A percentile compares a stretch with the other conserved stretches of the same genome.
Conservation (phyloP, 2,113 vertebrate genomes). For the Opisthocomus hoazin region DNA sequence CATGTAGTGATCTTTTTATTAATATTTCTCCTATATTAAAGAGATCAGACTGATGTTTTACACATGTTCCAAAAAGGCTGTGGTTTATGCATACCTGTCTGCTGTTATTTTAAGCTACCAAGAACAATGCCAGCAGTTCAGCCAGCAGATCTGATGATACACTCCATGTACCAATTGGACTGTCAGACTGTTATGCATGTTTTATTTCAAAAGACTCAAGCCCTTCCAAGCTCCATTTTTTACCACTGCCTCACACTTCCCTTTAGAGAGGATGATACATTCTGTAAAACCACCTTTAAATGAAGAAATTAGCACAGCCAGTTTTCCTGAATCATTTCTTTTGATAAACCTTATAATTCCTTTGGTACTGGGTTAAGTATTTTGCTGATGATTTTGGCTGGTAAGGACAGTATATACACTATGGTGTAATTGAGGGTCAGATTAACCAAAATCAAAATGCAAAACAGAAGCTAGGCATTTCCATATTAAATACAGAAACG, state of each 20-base stretch:
- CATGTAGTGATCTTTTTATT: background rate
- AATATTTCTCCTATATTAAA: background rate
- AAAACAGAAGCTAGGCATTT: background rate
- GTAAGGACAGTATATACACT: background rate
- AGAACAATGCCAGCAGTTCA: constrained; percentile 7
- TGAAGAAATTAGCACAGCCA: background rate
- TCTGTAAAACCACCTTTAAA: background rate
- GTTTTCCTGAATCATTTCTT: background rate
- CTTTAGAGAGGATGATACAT: background rate
- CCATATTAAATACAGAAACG: background rate
- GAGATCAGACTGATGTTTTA: background rate
- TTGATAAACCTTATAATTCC: background rate
- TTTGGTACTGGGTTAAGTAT: background rate
- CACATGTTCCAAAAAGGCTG: constrained; percentile 42
- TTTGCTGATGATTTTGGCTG: background rate
- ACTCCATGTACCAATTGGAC: constrained; percentile 36
- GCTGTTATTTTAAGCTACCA: constrained; percentile 25
- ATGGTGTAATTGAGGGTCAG: background rate
- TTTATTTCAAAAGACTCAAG: constrained; percentile 13
- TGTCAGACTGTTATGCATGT: background rate
- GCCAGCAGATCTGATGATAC: constrained; percentile 33
- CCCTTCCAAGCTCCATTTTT: background rate
- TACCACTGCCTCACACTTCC: background rate
- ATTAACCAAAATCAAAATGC: background rate
- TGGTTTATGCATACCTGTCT: constrained; percentile 9